A percentile compares a stretch with the other conserved stretches of the same genome.
Evolutionary conservation across 2,113 vertebrate species (phyloP).

Genomic region (Ceyx melanurus): DNA sequence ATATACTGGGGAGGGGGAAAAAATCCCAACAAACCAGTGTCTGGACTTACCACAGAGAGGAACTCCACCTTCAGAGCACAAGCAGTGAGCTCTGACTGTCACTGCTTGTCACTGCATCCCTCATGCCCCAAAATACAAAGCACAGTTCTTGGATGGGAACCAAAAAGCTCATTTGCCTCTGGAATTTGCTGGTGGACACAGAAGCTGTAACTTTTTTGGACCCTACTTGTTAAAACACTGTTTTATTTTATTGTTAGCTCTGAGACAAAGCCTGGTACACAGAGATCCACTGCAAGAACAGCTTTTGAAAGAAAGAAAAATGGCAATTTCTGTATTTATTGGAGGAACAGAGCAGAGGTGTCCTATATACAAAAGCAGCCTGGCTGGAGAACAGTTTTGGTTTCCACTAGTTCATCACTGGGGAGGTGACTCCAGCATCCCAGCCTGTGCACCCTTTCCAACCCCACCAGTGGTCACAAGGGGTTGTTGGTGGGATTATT

Average conservation of each 20-base stretch:
- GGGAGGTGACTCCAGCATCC: background rate
- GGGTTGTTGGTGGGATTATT: background rate
- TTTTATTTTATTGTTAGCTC: background rate
- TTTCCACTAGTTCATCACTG: background rate
- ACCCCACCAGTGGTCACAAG: background rate
- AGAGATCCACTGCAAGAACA: constrained; percentile 22
- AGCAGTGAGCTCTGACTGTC: background rate
- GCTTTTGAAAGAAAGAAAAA: constrained; percentile 44
- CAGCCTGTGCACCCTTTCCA: background rate
- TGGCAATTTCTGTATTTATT: constrained; percentile 35
- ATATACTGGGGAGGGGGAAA: background rate
- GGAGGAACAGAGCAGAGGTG: background rate
- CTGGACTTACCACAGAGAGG: background rate
- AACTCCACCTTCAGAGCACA: constrained; percentile 21
- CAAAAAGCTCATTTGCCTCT: fast-evolving
- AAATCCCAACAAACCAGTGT: background rate
- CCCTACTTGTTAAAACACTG: background rate
- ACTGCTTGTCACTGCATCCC: background rate
- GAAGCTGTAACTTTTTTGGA: background rate
- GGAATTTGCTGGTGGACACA: background rate
- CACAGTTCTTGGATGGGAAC: background rate
- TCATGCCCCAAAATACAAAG: background rate
- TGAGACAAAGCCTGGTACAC: background rate
- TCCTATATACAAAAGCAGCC: constrained; percentile 6
- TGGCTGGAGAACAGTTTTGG: background rate